These are phyloP conservation scores for Catocala sponsa DNA, from an alignment of 2,888 invertebrate species.

Conservation along the genomic window DNA sequence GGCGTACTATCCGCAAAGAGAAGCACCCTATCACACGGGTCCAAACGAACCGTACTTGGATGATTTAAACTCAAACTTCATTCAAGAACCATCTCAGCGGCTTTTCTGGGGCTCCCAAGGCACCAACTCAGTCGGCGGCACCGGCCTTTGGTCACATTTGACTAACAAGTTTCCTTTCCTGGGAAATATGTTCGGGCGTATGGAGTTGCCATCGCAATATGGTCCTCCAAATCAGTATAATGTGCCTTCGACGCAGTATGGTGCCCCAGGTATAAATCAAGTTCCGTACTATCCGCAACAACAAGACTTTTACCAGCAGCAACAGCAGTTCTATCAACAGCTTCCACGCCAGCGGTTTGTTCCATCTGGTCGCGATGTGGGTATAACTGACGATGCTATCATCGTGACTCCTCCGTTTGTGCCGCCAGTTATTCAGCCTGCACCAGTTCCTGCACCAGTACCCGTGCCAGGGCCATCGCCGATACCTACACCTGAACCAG, in stretches of 20 bases:
- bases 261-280: slow-evolving; percentile 40
- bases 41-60: slow-evolving; percentile 72
- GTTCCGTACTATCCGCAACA: slow-evolving; percentile 48
- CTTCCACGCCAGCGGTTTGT: slow-evolving; percentile 59
- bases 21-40: slow-evolving; percentile 72
- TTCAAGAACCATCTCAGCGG: slow-evolving; percentile 75
- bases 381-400: slow-evolving; percentile 80
- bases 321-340: slow-evolving; percentile 53
- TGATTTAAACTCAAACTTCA: slow-evolving; percentile 62
- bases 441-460: slow-evolving; percentile 49
- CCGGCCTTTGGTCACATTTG: slow-evolving; percentile 76
- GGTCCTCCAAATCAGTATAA: slow-evolving; percentile 62
- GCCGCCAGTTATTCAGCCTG: slow-evolving; percentile 61
- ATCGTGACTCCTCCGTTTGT: slow-evolving; percentile 82
- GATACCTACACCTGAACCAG: slow-evolving; percentile 49
- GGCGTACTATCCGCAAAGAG: slow-evolving; percentile 74
- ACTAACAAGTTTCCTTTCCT: slow-evolving; percentile 83
- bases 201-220: slow-evolving; percentile 72
- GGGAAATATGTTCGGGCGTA: slow-evolving; percentile 79
- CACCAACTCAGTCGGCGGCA: slow-evolving; percentile 81
- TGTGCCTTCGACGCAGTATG: slow-evolving; percentile 52
- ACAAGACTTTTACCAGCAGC: slow-evolving; percentile 45
- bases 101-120: slow-evolving; percentile 80
- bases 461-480: slow-evolving; percentile 48
- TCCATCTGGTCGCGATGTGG: slow-evolving; percentile 74